A percentile compares a stretch with the other conserved stretches of the same genome.
These are phyloP conservation scores for Acromyrmex charruanus DNA, from an alignment of 1,140 invertebrate species.

Conservation along the genomic window DNA sequence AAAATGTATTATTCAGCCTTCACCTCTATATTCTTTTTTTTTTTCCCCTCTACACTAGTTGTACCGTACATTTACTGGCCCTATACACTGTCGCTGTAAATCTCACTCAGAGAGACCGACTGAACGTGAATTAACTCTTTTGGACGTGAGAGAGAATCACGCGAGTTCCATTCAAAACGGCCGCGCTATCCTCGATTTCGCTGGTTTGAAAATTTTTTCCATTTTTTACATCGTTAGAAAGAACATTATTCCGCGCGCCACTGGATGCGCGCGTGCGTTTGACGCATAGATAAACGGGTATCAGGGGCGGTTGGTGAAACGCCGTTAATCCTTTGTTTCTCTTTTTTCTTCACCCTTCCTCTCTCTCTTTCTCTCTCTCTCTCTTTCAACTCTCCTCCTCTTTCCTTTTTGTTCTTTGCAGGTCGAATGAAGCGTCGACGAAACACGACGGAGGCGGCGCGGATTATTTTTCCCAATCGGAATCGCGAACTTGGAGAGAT, in stretches of 20 bases:
- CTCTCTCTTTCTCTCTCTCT: neutral
- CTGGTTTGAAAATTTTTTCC: slow-evolving; percentile 51
- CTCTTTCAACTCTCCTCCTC: neutral
- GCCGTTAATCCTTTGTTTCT: slow-evolving; percentile 59
- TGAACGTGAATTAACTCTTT: slow-evolving; percentile 54
- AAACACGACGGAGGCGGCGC: slow-evolving; percentile 58
- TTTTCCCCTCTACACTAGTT: neutral
- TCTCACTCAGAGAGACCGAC: slow-evolving; percentile 43
- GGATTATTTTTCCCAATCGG: slow-evolving; percentile 51
- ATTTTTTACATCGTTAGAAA: slow-evolving; percentile 61
- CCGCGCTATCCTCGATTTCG: slow-evolving; percentile 8
- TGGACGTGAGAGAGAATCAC: slow-evolving; percentile 25
- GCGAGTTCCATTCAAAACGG: slow-evolving; percentile 43
- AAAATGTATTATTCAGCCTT: neutral
- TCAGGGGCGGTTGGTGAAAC: slow-evolving; percentile 38
- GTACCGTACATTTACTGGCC: slow-evolving; percentile 8
- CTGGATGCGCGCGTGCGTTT: slow-evolving; percentile 55
- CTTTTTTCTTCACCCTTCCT: slow-evolving; percentile 2
- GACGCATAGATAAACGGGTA: slow-evolving; percentile 63
- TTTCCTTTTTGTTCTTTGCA: neutral
- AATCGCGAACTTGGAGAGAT: slow-evolving; percentile 21
- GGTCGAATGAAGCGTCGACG: slow-evolving; percentile 51
- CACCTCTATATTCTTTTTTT: neutral
- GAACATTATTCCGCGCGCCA: slow-evolving; percentile 47
- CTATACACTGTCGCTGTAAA: slow-evolving; percentile 39